Evolutionary conservation across 2,113 vertebrate species (phyloP), one percentile per base, ranked within the genome.

Genomic region (Apteryx owenii): DNA sequence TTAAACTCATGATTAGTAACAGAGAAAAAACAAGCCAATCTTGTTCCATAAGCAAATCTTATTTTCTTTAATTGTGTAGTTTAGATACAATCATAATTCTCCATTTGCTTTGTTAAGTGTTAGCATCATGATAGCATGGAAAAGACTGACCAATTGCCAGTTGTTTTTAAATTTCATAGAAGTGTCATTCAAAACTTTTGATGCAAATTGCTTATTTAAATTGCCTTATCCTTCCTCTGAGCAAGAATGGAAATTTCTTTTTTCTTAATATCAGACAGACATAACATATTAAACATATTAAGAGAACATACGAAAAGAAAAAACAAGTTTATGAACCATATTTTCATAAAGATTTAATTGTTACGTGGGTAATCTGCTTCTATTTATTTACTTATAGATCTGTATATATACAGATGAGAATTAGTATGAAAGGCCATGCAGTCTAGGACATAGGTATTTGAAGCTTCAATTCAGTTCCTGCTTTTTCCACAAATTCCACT

Each of bases 1-100:
- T 98, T 98, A 98, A 98, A 97, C 94, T 98, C 97, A 73, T 97
- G 93, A 98, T 98, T 98, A 98, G 97, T 95, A 98, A 98, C 61
- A 53, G 77, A 95, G 96, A 96, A 97, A 96, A 97, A 94, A 13
- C 71, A 12, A 76, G 83, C 85, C 93, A 91, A 12, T 79, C 44
- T 96, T 96, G 73, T 96, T 98, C 94, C 89, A 93, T 94, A 98
- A 98, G 97, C 95, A 97, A 97, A 90, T 91, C 94, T 97, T 75
- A 94, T 96, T 97, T 92, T 82, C 81, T 96, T 96, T 96, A 95
- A 98, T 97, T 97, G 94, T 96, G 90, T 96, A 70, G 70, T 96
- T 95, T 94, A 36, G 60, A 93, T 93, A 71, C 96, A 98, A 98
- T 96, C 95, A 98, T 98, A 97, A 97, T 88, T 97, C 88, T 95